phyloP scores from a whole-genome alignment of 2,888 invertebrate genomes.

The Rhagophthalmus giganteus region DNA sequence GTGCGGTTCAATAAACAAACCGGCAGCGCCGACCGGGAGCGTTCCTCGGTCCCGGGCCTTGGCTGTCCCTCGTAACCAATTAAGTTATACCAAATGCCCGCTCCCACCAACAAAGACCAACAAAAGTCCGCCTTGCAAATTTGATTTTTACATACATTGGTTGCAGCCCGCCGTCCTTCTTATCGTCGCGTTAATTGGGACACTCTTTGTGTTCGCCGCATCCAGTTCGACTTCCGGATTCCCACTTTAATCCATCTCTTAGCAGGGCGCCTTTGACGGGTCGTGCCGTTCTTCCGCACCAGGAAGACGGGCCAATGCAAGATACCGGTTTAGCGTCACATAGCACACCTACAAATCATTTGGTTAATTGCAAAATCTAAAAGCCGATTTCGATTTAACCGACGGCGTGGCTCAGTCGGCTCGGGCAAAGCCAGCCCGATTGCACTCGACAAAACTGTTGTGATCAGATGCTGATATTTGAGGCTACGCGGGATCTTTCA shows the following conservation, averaged over 20 bases:
- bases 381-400: too few relatives aligned
- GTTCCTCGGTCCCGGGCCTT: slow-evolving; percentile 95
- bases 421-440: slow-evolving; percentile 98
- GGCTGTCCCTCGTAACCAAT: slow-evolving; percentile 95
- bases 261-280: slow-evolving; percentile 94
- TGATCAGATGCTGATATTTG: slow-evolving; percentile 96
- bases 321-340: slow-evolving; percentile 90
- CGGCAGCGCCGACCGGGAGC: slow-evolving; percentile 92
- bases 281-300: slow-evolving; percentile 99
- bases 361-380: too few relatives aligned
- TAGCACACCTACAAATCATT: slow-evolving; percentile 58
- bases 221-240: slow-evolving; percentile 99
- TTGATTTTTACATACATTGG: slow-evolving; percentile 98
- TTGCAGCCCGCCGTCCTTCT: slow-evolving; percentile 99
- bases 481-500: slow-evolving; percentile 83
- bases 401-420: slow-evolving; percentile 96
- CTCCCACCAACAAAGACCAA: slow-evolving; percentile 98
- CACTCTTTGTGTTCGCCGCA: slow-evolving; percentile 99
- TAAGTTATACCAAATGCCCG: slow-evolving; percentile 95
- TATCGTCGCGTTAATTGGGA: slow-evolving; percentile 92
- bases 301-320: slow-evolving; percentile 93
- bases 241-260: slow-evolving; percentile 99
- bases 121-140: slow-evolving; percentile 98
- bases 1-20: slow-evolving; percentile 98
- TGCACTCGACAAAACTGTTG: slow-evolving; percentile 99